Evolutionary conservation across 2,888 invertebrate species (phyloP).

Genomic region (Ophonus ardosiacus): DNA sequence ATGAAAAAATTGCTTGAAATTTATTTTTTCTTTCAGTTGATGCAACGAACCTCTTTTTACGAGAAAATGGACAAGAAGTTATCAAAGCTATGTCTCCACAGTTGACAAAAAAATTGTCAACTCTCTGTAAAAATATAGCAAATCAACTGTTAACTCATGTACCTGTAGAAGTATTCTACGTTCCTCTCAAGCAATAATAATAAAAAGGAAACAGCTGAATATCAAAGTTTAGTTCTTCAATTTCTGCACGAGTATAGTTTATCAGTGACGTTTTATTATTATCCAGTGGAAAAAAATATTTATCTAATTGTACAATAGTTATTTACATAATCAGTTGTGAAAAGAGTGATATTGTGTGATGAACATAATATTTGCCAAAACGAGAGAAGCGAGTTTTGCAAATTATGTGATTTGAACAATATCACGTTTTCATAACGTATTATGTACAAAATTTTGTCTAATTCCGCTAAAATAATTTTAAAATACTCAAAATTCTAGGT

Average conservation of each 20-base stretch:
- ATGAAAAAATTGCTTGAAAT: not conserved
- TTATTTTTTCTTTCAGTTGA: constrained; percentile 77
- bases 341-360: no score
- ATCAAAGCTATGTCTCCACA: constrained; percentile 84
- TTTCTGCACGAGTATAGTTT: constrained; percentile 38
- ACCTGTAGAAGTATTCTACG: constrained; percentile 80
- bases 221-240: constrained; percentile 29
- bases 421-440: no score
- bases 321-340: no score
- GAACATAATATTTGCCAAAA: no score
- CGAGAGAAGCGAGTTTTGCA: no score
- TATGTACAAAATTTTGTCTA: no score
- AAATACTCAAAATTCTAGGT: no score
- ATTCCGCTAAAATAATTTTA: no score
- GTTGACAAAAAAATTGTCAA: constrained; percentile 81
- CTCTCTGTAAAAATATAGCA: constrained; percentile 81
- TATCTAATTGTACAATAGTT: no score
- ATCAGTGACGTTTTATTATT: constrained; percentile 25
- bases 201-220: not conserved
- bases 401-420: no score
- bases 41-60: constrained; percentile 84
- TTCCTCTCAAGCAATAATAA: constrained; percentile 69
- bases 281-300: not conserved
- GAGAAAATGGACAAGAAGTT: constrained; percentile 84
- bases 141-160: constrained; percentile 83